phyloP scores from a whole-genome alignment of 2,797 vertebrate species.

The Malacoctenus gilli region DNA sequence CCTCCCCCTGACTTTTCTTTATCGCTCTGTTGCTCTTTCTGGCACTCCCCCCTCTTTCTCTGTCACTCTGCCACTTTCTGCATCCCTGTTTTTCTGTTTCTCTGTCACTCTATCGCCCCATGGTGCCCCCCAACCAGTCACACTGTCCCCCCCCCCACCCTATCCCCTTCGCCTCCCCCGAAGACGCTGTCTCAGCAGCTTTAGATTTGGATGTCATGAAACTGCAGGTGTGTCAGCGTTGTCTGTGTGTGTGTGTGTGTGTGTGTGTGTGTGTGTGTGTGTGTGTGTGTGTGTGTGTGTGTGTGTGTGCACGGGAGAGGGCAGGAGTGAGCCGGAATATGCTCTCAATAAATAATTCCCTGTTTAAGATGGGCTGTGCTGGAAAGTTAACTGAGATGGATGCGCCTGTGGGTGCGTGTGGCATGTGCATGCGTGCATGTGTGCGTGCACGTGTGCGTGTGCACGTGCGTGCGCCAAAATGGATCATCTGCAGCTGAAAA shows the following conservation, averaged over 20 bases:
- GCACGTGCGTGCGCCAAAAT: slow-evolving; percentile 13
- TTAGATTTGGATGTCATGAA: slow-evolving; percentile 67
- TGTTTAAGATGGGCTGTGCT: slow-evolving; percentile 38
- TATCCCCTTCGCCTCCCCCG: too few species aligned
- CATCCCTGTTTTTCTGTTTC: slow-evolving; percentile 47
- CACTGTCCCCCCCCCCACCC: slow-evolving; percentile 5
- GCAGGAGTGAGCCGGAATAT: slow-evolving; percentile 36
- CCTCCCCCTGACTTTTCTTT: slow-evolving; percentile 52
- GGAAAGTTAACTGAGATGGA: slow-evolving; percentile 48
- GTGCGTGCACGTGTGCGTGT: slow-evolving; percentile 19
- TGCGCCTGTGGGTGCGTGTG: slow-evolving; percentile 18
- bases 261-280: neutral
- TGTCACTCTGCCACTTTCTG: slow-evolving; percentile 56
- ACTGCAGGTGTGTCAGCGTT: slow-evolving; percentile 68
- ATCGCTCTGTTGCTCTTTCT: slow-evolving; percentile 61
- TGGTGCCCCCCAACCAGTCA: slow-evolving; percentile 32
- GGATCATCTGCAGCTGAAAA: slow-evolving; percentile 36
- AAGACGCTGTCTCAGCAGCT: slow-evolving; percentile 72
- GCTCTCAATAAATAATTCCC: slow-evolving; percentile 64
- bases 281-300: slow-evolving; percentile 46
- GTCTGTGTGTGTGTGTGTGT: slow-evolving; percentile 46
- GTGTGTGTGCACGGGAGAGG: slow-evolving; percentile 3
- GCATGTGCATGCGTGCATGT: slow-evolving; percentile 16
- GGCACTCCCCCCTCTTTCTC: slow-evolving; percentile 27
- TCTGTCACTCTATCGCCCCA: slow-evolving; percentile 53